Evolutionary conservation across 2,113 vertebrate species (phyloP).

Genomic region (Laticauda colubrina): DNA sequence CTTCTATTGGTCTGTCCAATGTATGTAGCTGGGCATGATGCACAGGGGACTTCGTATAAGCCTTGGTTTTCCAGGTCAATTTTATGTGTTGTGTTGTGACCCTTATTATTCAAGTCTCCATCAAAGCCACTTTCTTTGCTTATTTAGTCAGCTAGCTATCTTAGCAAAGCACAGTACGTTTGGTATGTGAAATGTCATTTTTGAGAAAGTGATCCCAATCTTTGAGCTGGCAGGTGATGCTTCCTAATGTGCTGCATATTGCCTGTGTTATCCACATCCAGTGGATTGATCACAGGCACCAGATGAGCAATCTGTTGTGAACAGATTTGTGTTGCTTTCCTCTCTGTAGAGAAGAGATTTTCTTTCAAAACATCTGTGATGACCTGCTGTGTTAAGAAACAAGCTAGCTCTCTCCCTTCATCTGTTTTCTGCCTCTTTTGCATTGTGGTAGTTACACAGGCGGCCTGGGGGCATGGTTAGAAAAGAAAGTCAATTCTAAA

Average conservation of each 20-base stretch:
- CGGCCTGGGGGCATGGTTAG: conserved; percentile 14
- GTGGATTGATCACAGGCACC: conserved; percentile 49
- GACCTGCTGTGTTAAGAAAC: conserved; percentile 49
- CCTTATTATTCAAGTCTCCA: background rate
- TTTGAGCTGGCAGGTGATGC: conserved; percentile 23
- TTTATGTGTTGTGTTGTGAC: too few relatives aligned
- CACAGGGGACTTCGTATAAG: too few relatives aligned
- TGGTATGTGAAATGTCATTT: accelerated
- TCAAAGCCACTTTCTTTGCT: background rate
- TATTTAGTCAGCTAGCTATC: background rate
- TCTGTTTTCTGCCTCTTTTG: background rate
- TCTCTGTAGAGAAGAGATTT: conserved; percentile 39
- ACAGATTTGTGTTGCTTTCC: conserved; percentile 38
- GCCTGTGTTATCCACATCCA: conserved; percentile 40
- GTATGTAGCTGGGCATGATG: too few relatives aligned
- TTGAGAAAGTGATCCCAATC: conserved; percentile 32
- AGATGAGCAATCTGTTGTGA: conserved; percentile 48
- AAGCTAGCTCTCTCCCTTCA: background rate
- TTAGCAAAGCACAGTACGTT: background rate
- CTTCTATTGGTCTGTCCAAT: too few relatives aligned
- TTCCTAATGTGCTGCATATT: conserved; percentile 56
- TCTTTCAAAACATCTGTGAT: conserved; percentile 54
- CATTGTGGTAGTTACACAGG: background rate
- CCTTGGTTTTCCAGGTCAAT: too few relatives aligned
- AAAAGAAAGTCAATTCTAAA: background rate